Evolutionary conservation across 2,797 vertebrate species (phyloP).

Genomic region (Amblyraja radiata): DNA sequence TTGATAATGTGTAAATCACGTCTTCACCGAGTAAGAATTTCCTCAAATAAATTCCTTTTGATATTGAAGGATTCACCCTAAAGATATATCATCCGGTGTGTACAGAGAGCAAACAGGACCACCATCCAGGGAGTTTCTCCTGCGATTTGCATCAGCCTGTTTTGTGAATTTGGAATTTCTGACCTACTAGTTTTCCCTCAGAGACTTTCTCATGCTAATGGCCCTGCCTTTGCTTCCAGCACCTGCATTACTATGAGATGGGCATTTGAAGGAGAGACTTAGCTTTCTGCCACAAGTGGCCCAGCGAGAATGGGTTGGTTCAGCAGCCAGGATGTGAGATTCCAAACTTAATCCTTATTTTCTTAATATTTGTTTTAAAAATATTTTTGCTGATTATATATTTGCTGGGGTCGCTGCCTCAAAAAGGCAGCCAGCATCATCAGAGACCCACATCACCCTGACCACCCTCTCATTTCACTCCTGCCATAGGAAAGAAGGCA

Average conservation of each 20-base stretch:
- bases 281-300: not conserved
- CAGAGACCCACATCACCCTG: no score
- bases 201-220: conserved; percentile 51
- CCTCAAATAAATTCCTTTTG: conserved; percentile 65
- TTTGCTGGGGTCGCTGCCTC: no score
- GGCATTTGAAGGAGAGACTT: not conserved
- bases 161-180: conserved; percentile 48
- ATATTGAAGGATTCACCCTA: conserved; percentile 57
- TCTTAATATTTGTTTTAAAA: not conserved
- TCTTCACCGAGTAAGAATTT: conserved; percentile 57
- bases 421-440: no score
- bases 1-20: conserved; percentile 57
- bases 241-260: conserved; percentile 23
- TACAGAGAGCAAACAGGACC: conserved; percentile 43
- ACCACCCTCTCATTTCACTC: no score
- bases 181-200: conserved; percentile 65
- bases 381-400: no score
- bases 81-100: conserved; percentile 45
- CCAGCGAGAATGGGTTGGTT: not conserved
- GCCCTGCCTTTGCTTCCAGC: conserved; percentile 40
- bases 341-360: not conserved
- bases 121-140: conserved; percentile 52
- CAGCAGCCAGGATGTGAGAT: not conserved
- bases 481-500: no score
- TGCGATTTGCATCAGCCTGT: conserved; percentile 48